These are phyloP conservation scores for Sorex maritimensis DNA, from an alignment of 2,797 vertebrate species.

Conservation along the genomic window DNA sequence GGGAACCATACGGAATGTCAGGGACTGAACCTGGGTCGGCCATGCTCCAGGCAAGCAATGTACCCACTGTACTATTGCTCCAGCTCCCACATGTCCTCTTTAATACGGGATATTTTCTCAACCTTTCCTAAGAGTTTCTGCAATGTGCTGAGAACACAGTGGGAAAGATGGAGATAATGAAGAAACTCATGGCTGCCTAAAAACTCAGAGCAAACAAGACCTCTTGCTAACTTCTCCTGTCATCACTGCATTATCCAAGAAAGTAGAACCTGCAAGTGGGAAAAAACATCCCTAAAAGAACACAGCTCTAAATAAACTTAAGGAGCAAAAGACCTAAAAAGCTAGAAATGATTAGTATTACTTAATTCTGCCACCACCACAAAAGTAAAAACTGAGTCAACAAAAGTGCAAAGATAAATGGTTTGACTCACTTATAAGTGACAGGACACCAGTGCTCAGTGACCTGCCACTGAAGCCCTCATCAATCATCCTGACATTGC, in stretches of 20 bases:
- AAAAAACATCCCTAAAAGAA: no score
- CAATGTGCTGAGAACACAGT: background rate
- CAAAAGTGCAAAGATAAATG: conserved; percentile 46
- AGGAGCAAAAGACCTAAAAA: background rate
- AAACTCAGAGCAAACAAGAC: no score
- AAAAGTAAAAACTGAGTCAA: conserved; percentile 42
- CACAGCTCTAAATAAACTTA: background rate
- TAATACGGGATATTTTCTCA: background rate
- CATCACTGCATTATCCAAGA: no score
- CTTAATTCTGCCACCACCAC: background rate
- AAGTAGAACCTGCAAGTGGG: no score
- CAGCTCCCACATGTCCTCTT: background rate
- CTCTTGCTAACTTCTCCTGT: no score
- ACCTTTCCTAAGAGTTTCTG: background rate
- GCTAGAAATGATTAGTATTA: background rate
- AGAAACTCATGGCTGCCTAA: no score
- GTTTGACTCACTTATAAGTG: background rate
- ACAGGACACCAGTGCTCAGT: conserved; percentile 14
- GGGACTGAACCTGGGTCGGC: no score
- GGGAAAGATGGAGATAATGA: background rate
- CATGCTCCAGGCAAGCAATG: no score
- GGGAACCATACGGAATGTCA: no score
- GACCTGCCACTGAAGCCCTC: conserved; percentile 13
- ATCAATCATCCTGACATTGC: conserved; percentile 15
- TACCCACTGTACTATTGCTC: no score